Conservation (phyloP, 2,113 vertebrate genomes). For the Sylvilagus bachmani region DNA sequence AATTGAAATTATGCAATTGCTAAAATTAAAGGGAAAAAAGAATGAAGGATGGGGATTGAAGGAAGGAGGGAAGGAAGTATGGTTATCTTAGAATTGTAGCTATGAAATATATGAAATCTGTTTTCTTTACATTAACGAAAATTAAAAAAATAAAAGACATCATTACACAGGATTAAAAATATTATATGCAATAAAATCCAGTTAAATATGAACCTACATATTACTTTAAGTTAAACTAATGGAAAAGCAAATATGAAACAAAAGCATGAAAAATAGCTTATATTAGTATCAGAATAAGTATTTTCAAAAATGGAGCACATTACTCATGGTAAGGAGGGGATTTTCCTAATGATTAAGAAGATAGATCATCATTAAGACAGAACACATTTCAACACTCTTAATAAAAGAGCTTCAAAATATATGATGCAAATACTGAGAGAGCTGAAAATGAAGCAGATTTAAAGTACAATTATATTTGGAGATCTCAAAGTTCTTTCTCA, state of each 20-base stretch:
- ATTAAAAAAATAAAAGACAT: neutral
- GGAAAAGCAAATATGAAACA: neutral
- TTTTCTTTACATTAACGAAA: too few relatives aligned
- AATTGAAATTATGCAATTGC: too few relatives aligned
- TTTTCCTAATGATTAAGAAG: neutral
- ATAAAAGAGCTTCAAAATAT: neutral
- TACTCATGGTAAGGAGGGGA: neutral
- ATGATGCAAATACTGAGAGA: neutral
- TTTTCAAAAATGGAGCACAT: slow-evolving; percentile 32
- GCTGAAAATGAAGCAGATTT: neutral
- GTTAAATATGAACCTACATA: slow-evolving; percentile 4
- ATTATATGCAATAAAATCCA: neutral
- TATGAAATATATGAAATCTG: too few relatives aligned
- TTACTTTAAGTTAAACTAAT: slow-evolving; percentile 15
- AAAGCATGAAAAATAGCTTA: neutral
- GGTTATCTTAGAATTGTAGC: too few relatives aligned
- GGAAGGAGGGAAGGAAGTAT: too few relatives aligned
- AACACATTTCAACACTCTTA: neutral
- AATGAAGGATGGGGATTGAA: too few relatives aligned
- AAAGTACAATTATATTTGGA: neutral
- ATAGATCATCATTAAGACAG: neutral
- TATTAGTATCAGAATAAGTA: neutral
- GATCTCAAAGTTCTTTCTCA: neutral
- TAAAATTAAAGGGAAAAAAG: too few relatives aligned
- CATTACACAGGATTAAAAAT: neutral